Evolutionary conservation across 2,797 vertebrate genomes (phyloP).

Genomic region (Neostethus bicornis): DNA sequence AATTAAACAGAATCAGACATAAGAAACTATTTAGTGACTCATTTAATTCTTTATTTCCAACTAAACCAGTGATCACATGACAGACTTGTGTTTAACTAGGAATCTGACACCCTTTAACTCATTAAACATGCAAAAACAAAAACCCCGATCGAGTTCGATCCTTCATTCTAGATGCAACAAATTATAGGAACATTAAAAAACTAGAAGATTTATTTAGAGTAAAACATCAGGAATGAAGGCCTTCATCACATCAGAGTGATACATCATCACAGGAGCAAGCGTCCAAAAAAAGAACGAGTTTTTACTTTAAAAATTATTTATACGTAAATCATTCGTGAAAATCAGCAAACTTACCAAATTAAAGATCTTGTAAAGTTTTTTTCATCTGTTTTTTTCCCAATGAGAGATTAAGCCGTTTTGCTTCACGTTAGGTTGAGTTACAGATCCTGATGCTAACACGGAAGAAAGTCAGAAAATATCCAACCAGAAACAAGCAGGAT

Average conservation of each 20-base stretch:
- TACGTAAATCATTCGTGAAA: fast-evolving
- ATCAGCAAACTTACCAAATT: constrained; percentile 57
- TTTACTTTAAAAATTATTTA: fast-evolving
- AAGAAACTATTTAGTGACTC: too few relatives aligned
- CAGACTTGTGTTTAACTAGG: constrained; percentile 1
- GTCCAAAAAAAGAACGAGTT: background rate
- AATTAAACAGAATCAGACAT: background rate
- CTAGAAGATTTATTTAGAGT: background rate
- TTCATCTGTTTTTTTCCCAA: constrained; percentile 49
- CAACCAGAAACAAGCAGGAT: constrained; percentile 53
- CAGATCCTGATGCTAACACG: constrained; percentile 9
- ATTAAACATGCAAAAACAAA: constrained; percentile 68
- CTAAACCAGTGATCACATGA: constrained; percentile 19
- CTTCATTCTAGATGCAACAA: background rate
- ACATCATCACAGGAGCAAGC: constrained; percentile 50
- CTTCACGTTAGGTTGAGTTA: constrained; percentile 68
- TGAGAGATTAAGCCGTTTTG: constrained; percentile 53
- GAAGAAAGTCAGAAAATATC: background rate
- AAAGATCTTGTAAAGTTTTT: constrained; percentile 17
- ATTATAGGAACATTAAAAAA: background rate
- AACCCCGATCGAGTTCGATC: constrained; percentile 58
- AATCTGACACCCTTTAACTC: constrained; percentile 57
- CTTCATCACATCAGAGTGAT: constrained; percentile 48
- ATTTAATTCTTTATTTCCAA: background rate
- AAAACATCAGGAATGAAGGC: constrained; percentile 26